Evolutionary conservation across 92 coral and sea anemone species (phyloP).

Genomic region (Scolanthus callimorphus): DNA sequence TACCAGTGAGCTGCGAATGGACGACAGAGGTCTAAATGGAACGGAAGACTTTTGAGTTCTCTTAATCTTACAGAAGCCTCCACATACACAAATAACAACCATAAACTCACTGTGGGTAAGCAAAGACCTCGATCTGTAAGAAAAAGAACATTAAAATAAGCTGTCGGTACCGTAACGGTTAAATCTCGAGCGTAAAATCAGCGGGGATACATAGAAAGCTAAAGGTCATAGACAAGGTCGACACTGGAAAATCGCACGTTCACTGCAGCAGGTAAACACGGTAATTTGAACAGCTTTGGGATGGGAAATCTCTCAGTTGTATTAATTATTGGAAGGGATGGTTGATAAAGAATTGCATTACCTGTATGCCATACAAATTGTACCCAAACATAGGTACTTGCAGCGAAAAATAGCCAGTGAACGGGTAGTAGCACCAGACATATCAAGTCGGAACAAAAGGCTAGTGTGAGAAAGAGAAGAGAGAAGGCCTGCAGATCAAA

Average conservation of each 20-base stretch:
- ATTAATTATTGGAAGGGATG: too few species aligned
- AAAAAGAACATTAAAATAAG: too few species aligned
- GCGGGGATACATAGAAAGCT: conserved; percentile 6
- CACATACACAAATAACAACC: conserved; percentile 95
- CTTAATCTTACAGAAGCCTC: conserved; percentile 96
- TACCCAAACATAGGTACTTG: conserved; percentile 99
- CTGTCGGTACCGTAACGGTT: too few species aligned
- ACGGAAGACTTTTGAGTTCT: conserved; percentile 92
- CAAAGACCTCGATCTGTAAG: conserved; percentile 93
- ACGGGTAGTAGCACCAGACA: conserved; percentile 92
- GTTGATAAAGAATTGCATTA: too few species aligned
- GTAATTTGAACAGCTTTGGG: too few species aligned
- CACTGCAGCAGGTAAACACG: too few species aligned
- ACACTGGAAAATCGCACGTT: too few species aligned
- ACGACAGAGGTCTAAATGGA: conserved; percentile 95
- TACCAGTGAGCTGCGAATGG: conserved; percentile 99
- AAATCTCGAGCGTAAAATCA: too few species aligned
- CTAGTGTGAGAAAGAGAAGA: conserved; percentile 86
- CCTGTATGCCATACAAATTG: conserved; percentile 99
- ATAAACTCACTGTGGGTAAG: conserved; percentile 90
- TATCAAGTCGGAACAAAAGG: conserved; percentile 92
- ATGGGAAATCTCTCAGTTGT: too few species aligned
- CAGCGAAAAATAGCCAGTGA: conserved; percentile 99
- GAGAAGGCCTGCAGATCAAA: conserved; percentile 93
- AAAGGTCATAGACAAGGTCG: conserved; percentile 46